Conservation (phyloP, 2,113 vertebrate genomes). For the Geococcyx californianus region DNA sequence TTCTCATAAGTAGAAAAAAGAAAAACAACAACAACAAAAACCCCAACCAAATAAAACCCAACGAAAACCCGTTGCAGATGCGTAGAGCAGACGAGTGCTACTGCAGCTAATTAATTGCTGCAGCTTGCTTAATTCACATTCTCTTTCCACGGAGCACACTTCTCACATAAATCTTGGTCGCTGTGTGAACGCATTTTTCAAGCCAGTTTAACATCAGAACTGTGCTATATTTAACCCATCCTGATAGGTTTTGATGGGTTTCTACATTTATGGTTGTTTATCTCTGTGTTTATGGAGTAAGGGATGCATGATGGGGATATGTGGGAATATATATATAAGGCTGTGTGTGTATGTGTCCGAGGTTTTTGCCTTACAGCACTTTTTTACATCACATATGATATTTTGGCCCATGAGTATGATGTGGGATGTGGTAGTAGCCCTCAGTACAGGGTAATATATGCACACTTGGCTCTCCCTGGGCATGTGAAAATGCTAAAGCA, state of each 20-base stretch:
- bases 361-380: background rate
- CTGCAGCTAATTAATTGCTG: background rate
- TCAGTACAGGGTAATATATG: accelerated
- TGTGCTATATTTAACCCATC: background rate
- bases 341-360: background rate
- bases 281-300: background rate
- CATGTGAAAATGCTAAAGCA: background rate
- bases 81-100: background rate
- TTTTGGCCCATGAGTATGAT: background rate
- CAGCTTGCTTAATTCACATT: background rate
- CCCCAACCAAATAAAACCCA: background rate
- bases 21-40: background rate
- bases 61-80: background rate
- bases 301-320: background rate
- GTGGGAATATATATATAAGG: background rate
- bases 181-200: background rate
- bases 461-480: background rate
- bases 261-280: background rate
- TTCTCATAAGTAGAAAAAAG: background rate
- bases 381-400: background rate
- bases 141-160: background rate
- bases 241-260: background rate
- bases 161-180: background rate
- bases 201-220: background rate
- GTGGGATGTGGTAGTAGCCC: background rate